A percentile compares a stretch with the other conserved stretches of the same genome.
phyloP scores from a whole-genome alignment of 2,888 invertebrate species.

The Girardia tigrina region DNA sequence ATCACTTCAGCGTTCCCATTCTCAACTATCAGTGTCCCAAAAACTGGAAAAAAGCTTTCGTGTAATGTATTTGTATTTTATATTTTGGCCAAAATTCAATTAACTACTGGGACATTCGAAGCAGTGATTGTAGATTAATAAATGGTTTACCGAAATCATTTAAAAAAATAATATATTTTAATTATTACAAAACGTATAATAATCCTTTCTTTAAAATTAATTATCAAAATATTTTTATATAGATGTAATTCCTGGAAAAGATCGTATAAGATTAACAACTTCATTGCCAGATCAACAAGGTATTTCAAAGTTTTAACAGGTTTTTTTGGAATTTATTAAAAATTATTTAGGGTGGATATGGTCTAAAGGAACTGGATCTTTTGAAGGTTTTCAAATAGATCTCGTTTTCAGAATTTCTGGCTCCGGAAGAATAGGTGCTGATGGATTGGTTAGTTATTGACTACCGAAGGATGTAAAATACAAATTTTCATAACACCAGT shows the following conservation, averaged over 20 bases:
- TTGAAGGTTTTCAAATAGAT: constrained; percentile 14
- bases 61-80: too few species aligned
- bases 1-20: too few species aligned
- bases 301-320: not conserved
- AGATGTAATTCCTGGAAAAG: constrained; percentile 7
- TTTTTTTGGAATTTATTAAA: not conserved
- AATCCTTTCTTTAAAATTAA: not conserved
- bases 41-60: too few species aligned
- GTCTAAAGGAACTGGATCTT: not conserved
- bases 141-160: too few species aligned
- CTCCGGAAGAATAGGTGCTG: not conserved
- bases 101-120: too few species aligned
- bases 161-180: not conserved
- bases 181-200: not conserved
- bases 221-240: not conserved
- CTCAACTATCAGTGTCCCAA: too few species aligned
- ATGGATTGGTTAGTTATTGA: constrained; percentile 15
- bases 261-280: not conserved
- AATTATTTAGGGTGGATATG: not conserved
- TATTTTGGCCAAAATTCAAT: too few species aligned
- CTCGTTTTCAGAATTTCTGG: not conserved
- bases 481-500: too few species aligned
- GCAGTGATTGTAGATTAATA: too few species aligned
- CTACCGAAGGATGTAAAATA: too few species aligned
- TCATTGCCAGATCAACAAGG: not conserved